phyloP scores from a whole-genome alignment of 2,888 invertebrate species.

The Drosophila paracracens region DNA sequence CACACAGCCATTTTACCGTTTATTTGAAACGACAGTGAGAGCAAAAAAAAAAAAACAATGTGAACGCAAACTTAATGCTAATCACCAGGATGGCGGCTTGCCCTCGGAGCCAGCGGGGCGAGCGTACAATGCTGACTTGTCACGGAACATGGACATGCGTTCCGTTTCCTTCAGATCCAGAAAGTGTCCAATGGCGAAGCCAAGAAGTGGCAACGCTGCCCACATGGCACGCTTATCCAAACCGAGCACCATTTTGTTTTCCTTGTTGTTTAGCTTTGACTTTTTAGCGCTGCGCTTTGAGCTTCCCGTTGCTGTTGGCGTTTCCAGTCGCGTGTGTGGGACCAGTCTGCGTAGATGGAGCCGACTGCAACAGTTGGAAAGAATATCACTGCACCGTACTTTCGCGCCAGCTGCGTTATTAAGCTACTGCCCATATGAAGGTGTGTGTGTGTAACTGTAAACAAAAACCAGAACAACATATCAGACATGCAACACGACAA shows the following conservation, averaged over 20 bases:
- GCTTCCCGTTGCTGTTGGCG: slow-evolving; percentile 78
- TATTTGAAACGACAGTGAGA: slow-evolving; percentile 53
- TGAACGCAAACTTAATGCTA: slow-evolving; percentile 26
- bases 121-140: slow-evolving; percentile 92
- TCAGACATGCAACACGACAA: slow-evolving; percentile 18
- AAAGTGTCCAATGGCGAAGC: slow-evolving; percentile 87
- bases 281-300: slow-evolving; percentile 53
- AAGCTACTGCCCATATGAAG: slow-evolving; percentile 79
- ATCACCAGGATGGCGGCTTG: slow-evolving; percentile 89
- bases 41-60: slow-evolving; percentile 11
- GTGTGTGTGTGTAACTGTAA: slow-evolving; percentile 56
- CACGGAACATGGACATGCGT: slow-evolving; percentile 90
- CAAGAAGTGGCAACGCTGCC: slow-evolving; percentile 86
- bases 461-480: slow-evolving; percentile 41
- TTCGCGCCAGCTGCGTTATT: slow-evolving; percentile 85
- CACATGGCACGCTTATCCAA: slow-evolving; percentile 86
- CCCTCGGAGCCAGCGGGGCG: slow-evolving; percentile 88
- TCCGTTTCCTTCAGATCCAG: slow-evolving; percentile 90
- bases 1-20: slow-evolving; percentile 58
- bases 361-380: slow-evolving; percentile 88
- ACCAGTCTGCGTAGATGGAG: slow-evolving; percentile 90
- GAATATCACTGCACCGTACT: slow-evolving; percentile 89
- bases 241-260: slow-evolving; percentile 86
- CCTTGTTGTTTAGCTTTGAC: slow-evolving; percentile 76
- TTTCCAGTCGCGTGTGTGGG: slow-evolving; percentile 91